Evolutionary conservation across 92 coral and sea anemone genomes (phyloP).

Genomic region (Anthopleura xanthogrammica): DNA sequence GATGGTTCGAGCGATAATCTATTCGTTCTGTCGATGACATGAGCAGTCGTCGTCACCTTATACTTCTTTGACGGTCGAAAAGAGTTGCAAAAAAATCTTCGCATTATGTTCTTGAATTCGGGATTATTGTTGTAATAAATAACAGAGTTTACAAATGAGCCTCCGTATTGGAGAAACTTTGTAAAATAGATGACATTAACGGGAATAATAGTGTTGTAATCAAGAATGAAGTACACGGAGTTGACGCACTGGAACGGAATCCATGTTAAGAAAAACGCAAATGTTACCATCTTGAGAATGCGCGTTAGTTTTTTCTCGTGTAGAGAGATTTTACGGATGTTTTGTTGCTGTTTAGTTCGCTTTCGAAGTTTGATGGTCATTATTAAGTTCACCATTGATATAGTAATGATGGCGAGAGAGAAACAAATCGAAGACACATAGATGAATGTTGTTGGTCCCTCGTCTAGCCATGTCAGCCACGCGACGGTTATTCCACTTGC

Average conservation of each 20-base stretch:
- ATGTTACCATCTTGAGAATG: conserved; percentile 49
- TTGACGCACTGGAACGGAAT: conserved; percentile 60
- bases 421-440: conserved; percentile 13
- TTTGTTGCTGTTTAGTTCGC: conserved; percentile 1
- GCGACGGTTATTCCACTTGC: conserved; percentile 37
- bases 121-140: conserved; percentile 65
- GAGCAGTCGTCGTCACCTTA: conserved; percentile 7
- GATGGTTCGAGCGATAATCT: not conserved
- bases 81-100: not conserved
- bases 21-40: not conserved
- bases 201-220: conserved; percentile 26
- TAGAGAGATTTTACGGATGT: not conserved
- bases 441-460: conserved; percentile 37
- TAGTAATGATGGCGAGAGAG: not conserved
- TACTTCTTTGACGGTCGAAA: conserved; percentile 9
- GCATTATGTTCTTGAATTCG: conserved; percentile 53
- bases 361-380: conserved; percentile 5
- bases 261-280: conserved; percentile 68
- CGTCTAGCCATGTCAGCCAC: conserved; percentile 26
- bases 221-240: conserved; percentile 19
- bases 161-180: conserved; percentile 70
- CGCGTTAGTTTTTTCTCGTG: conserved; percentile 56
- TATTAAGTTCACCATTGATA: conserved; percentile 5
- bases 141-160: conserved; percentile 67
- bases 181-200: conserved; percentile 47